These are phyloP conservation scores for Dreissena rostriformis DNA, from an alignment of 1,140 invertebrate genomes.

Conservation along the genomic window DNA sequence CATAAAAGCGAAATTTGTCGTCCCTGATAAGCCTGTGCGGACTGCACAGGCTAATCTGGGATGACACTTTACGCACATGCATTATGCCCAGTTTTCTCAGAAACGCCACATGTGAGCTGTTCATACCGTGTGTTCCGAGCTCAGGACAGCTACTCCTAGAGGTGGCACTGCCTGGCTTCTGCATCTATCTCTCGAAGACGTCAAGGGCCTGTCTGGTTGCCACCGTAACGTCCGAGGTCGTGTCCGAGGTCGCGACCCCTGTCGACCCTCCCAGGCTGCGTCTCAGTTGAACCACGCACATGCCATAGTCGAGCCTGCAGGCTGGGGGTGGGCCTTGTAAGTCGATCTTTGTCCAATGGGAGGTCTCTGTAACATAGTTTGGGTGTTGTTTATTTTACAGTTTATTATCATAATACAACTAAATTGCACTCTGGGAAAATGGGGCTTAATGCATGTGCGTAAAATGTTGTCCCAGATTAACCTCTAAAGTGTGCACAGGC, in stretches of 20 bases:
- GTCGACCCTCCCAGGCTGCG: no score
- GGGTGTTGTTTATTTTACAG: not conserved
- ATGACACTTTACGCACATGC: no score
- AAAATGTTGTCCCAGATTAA: not conserved
- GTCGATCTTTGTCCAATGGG: slow-evolving; percentile 75
- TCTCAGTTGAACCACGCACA: slow-evolving; percentile 72
- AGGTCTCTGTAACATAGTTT: slow-evolving; percentile 63
- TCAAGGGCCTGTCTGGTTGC: slow-evolving; percentile 69
- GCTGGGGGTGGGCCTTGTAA: slow-evolving; percentile 78
- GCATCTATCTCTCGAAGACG: slow-evolving; percentile 71
- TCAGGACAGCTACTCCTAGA: slow-evolving; percentile 65
- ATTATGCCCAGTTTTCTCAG: no score
- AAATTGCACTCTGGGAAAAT: not conserved
- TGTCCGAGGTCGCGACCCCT: slow-evolving; percentile 19
- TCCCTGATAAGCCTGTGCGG: not conserved
- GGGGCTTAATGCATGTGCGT: not conserved
- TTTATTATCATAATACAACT: not conserved
- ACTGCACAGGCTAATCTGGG: not conserved
- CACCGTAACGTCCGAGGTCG: slow-evolving; percentile 58
- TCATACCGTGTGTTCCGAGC: slow-evolving; percentile 37
- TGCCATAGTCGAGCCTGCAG: slow-evolving; percentile 77
- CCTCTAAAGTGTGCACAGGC: not conserved
- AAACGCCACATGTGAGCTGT: no score
- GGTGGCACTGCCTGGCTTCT: slow-evolving; percentile 76
- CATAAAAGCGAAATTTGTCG: not conserved